A percentile compares a stretch with the other conserved stretches of the same genome.
These are phyloP conservation scores for Eucriotettix oculatus DNA, from an alignment of 2,888 invertebrate genomes.

Conservation along the genomic window DNA sequence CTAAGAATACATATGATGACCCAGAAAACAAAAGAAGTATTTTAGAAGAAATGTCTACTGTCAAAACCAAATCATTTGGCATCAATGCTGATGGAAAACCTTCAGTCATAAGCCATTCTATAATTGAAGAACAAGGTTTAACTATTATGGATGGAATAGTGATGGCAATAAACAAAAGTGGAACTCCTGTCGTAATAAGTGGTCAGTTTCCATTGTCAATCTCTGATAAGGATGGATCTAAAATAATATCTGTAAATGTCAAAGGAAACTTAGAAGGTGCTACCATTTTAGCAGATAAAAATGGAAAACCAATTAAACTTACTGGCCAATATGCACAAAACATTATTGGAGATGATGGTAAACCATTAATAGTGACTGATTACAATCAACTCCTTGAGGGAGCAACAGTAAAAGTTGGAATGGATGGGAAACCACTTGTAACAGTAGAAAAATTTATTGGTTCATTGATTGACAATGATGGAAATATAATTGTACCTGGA, in stretches of 20 bases:
- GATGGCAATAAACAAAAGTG: background rate
- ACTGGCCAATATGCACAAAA: background rate
- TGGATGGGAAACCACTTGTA: background rate
- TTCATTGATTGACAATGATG: background rate
- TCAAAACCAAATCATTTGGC: too few relatives aligned
- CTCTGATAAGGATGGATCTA: background rate
- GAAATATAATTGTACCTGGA: background rate
- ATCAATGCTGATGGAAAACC: conserved; percentile 19
- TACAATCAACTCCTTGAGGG: background rate
- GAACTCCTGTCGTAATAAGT: background rate
- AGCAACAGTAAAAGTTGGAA: background rate
- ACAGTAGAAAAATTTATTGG: background rate
- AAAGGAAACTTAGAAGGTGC: background rate
- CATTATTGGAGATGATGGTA: background rate
- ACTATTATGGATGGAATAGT: background rate
- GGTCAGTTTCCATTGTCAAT: background rate
- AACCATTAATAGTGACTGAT: background rate
- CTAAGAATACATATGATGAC: background rate
- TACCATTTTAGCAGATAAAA: background rate
- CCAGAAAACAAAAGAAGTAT: too few relatives aligned
- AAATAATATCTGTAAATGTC: background rate
- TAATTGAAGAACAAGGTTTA: background rate
- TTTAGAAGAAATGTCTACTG: too few relatives aligned
- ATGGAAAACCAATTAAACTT: background rate
- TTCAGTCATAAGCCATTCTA: too few relatives aligned